These are phyloP conservation scores for Aphelenchoides besseyi DNA, from an alignment of 1,140 invertebrate species.

Conservation along the genomic window DNA sequence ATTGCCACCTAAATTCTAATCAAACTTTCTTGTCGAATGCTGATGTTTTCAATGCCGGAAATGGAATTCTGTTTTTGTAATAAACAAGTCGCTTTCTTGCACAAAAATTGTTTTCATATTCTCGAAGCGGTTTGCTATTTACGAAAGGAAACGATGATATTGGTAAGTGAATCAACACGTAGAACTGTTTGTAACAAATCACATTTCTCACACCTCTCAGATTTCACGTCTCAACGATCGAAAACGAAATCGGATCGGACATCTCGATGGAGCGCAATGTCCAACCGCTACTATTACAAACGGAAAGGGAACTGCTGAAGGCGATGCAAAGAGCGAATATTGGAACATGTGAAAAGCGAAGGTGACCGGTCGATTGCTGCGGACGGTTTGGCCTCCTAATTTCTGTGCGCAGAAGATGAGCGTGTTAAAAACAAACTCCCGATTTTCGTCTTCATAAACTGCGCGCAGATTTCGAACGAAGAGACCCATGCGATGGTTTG, in stretches of 20 bases:
- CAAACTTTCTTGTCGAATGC: not conserved
- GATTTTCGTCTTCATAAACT: too few species aligned
- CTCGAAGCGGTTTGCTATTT: not conserved
- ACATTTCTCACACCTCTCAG: not conserved
- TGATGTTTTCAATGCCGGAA: not conserved
- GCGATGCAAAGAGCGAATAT: too few species aligned
- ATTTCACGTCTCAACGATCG: not conserved
- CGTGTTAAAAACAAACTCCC: constrained; percentile 7
- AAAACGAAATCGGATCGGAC: not conserved
- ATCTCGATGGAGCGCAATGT: not conserved
- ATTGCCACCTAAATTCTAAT: not conserved
- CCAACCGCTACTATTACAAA: too few species aligned
- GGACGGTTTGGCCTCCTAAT: not conserved
- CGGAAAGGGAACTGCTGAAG: too few species aligned
- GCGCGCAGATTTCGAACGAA: too few species aligned
- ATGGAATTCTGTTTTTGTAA: not conserved
- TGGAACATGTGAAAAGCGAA: too few species aligned
- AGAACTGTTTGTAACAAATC: not conserved
- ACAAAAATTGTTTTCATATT: not conserved
- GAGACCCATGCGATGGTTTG: too few species aligned
- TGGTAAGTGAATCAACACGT: too few species aligned
- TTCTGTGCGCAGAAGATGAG: not conserved
- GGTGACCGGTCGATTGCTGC: too few species aligned
- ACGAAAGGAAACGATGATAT: not conserved
- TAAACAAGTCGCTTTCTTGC: not conserved